Conservation (phyloP, 2,888 invertebrate genomes). For the Megamerina dolium region DNA sequence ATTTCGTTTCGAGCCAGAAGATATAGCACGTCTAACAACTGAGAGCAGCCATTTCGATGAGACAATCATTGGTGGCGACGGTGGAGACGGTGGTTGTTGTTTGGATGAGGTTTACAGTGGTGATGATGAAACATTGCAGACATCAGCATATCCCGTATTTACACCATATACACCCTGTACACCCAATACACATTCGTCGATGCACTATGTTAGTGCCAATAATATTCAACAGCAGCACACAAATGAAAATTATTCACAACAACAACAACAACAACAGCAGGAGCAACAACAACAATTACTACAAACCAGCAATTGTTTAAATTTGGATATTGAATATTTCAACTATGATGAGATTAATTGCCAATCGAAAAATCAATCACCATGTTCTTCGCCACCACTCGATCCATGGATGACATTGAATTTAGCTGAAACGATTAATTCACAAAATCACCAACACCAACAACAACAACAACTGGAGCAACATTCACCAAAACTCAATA, state of each 20-base stretch:
- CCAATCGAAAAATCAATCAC: constrained; percentile 50
- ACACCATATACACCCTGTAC: constrained; percentile 14
- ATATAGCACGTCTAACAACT: constrained; percentile 45
- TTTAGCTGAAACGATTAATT: constrained; percentile 27
- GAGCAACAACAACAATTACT: constrained; percentile 1
- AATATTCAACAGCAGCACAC: background rate
- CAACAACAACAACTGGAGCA: constrained; percentile 12
- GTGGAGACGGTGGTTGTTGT: constrained; percentile 18
- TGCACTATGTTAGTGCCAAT: background rate
- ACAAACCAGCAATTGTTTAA: constrained; percentile 19
- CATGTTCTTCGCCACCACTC: constrained; percentile 47
- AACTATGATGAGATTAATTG: constrained; percentile 51
- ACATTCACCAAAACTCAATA: constrained; percentile 33
- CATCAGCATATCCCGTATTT: constrained; percentile 20
- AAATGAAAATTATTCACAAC: background rate
- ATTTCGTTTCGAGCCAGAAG: constrained; percentile 50
- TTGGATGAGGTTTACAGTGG: constrained; percentile 16
- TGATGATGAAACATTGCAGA: constrained; percentile 16
- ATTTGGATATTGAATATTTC: constrained; percentile 47
- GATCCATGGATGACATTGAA: constrained; percentile 48
- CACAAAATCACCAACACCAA: constrained; percentile 17
- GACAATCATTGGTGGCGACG: constrained; percentile 10
- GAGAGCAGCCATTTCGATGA: constrained; percentile 21
- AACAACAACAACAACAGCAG: constrained; percentile 8
- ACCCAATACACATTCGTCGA: background rate